Evolutionary conservation across 2,113 vertebrate species (phyloP).

Genomic region (Brachypodius melanocephalos): DNA sequence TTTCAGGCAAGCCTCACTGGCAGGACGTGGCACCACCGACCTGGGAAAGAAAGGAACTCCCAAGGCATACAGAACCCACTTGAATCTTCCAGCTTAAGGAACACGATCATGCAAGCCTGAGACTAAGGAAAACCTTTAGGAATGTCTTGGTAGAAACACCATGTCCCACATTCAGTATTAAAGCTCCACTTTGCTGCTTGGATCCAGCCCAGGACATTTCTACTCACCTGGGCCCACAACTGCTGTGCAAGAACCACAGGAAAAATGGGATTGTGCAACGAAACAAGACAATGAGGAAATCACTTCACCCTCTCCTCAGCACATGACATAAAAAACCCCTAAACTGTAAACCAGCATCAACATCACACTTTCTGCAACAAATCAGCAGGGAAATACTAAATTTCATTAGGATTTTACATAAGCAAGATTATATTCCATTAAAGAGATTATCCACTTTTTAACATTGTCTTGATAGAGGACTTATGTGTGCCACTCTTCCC

Average conservation of each 20-base stretch:
- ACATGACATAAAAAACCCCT: not conserved
- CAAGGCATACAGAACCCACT: not conserved
- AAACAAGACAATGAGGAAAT: not conserved
- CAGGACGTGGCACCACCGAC: accelerated
- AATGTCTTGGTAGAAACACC: not conserved
- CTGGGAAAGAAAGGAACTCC: not conserved
- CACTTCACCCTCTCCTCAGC: not conserved
- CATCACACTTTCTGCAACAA: not conserved
- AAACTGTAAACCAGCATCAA: not conserved
- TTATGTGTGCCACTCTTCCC: not conserved
- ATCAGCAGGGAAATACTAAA: not conserved
- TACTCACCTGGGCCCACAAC: not conserved
- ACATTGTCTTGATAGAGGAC: not conserved
- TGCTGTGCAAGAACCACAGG: not conserved
- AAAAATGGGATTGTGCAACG: not conserved
- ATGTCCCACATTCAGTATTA: not conserved
- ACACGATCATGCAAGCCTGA: not conserved
- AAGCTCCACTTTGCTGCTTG: not conserved
- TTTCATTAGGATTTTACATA: not conserved
- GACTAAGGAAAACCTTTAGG: not conserved
- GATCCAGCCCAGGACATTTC: not conserved
- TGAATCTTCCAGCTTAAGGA: not conserved
- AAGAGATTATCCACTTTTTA: not conserved
- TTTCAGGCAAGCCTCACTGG: not conserved
- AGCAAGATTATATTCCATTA: not conserved